Evolutionary conservation across 2,113 vertebrate species (phyloP).

Genomic region (Turdus rufiventris): DNA sequence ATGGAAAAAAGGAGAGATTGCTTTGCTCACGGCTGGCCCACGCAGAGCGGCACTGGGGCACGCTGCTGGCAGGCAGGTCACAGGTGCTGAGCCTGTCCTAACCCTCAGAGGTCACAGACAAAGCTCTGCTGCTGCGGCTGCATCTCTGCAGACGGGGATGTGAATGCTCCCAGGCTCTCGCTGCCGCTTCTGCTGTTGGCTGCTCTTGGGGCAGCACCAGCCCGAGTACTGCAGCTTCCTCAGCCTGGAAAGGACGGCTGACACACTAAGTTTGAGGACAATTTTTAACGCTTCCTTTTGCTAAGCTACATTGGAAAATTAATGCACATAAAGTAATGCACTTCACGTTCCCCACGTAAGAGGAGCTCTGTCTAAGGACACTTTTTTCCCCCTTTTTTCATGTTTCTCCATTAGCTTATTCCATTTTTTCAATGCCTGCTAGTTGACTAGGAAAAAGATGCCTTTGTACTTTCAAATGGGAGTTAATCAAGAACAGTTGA

Average conservation of each 20-base stretch:
- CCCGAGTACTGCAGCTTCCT: background rate
- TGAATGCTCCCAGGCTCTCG: background rate
- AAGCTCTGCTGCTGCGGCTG: background rate
- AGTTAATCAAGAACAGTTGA: background rate
- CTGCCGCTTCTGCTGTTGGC: background rate
- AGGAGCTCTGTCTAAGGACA: background rate
- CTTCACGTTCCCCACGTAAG: background rate
- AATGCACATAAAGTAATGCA: background rate
- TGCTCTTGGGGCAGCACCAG: background rate
- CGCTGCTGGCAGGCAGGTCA: rapidly evolving
- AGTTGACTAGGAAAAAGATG: background rate
- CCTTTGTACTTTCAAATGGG: background rate
- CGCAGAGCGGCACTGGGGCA: background rate
- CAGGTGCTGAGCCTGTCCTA: background rate
- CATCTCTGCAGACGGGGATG: background rate
- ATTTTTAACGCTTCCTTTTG: background rate
- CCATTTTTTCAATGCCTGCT: background rate
- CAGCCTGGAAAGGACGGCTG: background rate
- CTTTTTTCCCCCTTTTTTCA: rapidly evolving
- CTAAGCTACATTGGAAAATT: background rate
- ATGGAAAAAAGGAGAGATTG: background rate
- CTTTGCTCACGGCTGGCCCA: rapidly evolving
- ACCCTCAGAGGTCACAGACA: background rate
- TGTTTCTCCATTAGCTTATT: background rate
- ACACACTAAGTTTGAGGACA: background rate